phyloP scores from a whole-genome alignment of 92 coral and sea anemone genomes.

The Epizoanthus illoricatus region DNA sequence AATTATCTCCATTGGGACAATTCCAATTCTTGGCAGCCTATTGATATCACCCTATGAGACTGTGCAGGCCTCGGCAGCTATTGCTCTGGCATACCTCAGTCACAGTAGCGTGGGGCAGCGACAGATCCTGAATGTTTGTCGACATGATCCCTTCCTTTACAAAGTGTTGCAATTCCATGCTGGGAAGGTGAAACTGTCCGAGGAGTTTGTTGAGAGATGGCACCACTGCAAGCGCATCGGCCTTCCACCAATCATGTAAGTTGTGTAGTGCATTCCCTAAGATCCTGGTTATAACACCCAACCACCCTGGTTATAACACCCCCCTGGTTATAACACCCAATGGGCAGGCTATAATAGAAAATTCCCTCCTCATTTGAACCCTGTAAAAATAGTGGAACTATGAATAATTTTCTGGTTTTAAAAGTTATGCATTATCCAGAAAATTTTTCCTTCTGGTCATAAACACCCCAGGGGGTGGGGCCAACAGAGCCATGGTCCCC shows the following conservation, averaged over 20 bases:
- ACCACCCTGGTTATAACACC: too few species aligned
- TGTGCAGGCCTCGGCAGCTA: slow-evolving; percentile 86
- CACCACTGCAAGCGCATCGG: slow-evolving; percentile 89
- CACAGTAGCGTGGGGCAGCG: slow-evolving; percentile 90
- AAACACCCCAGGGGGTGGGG: too few species aligned
- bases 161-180: slow-evolving; percentile 85
- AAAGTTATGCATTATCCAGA: too few species aligned
- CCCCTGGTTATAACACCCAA: too few species aligned
- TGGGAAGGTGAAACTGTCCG: slow-evolving; percentile 91
- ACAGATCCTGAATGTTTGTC: slow-evolving; percentile 86
- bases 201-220: slow-evolving; percentile 96
- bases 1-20: slow-evolving; percentile 87
- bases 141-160: slow-evolving; percentile 86
- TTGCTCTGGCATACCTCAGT: slow-evolving; percentile 93
- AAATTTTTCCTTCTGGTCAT: too few species aligned
- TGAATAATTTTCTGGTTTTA: too few species aligned
- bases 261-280: not conserved
- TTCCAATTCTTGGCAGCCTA: slow-evolving; percentile 69
- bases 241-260: slow-evolving; percentile 92
- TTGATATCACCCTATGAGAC: slow-evolving; percentile 84
- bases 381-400: too few species aligned
- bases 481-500: too few species aligned
- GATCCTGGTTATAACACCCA: too few species aligned
- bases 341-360: too few species aligned
- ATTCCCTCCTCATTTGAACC: too few species aligned